Base-by-base conservation (phyloP, 2,888 invertebrate species). In the Tribolium freemani region DNA sequence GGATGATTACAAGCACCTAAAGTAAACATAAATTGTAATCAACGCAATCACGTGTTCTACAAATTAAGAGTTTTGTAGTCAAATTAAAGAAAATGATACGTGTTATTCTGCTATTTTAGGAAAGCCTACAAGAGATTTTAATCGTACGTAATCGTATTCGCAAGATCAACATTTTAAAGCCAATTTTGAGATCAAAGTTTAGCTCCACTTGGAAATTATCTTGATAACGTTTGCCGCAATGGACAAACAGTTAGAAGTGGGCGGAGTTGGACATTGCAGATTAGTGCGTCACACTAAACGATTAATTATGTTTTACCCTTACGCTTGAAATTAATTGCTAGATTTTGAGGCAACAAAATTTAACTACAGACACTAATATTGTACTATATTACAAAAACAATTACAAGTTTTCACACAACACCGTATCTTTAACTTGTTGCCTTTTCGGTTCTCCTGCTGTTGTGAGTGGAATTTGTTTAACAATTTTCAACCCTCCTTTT, bases 271-370 rank as follows among this genome's bases (percentile, higher is more conserved):
- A 58, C 46, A 58, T 16, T 46, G 45, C 58, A 58, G 45, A 58
- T 58, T 45, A 58, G 16, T 44, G n/a, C 16, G 8, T 45, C 16
- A 58, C 56, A 57, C 21, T 44, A 58, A 9, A 45, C 58, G 45
- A 44, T 58, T 58, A 58, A 58, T 58, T 58, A 45, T 58, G 38
- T 45, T 20, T 20, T 44, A 20, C 5, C 58, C 58, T 58, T 58
- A 58, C 58, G 20, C 11, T 58, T 8, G 58, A 58, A 58, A 58
- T 58, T 58, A 58, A 58, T 58, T 58, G 10, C 16, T 5, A 58
- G 16, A 58, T 45, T 26, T 30, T 10, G 54, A 54, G 16, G 1
- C 20, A 11, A 2, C 54, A 54, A 54, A 54, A 54, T 54, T n/a
- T 54, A 57, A 44, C 30, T 57, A 10, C 16, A 46, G 20, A 13